Evolutionary conservation across 2,797 vertebrate genomes (phyloP), one percentile per base, ranked within the genome.

Genomic region (Gouania willdenowi): DNA sequence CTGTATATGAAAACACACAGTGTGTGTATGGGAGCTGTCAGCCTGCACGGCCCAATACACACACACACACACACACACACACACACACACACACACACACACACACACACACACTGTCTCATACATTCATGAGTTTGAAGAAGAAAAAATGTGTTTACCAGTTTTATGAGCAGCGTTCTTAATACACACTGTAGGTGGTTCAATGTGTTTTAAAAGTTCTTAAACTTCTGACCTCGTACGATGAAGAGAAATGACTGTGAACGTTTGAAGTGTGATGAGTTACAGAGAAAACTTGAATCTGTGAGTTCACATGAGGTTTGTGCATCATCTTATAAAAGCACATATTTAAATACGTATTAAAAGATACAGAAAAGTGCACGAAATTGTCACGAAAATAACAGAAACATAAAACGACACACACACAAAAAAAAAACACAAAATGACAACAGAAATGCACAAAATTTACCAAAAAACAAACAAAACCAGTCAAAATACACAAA

Each of bases 61-160:
- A n/a, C n/a, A n/a, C n/a, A n/a, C n/a, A n/a, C n/a, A n/a, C n/a
- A n/a, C n/a, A n/a, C n/a, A n/a, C n/a, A n/a, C n/a, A n/a, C 66
- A 32, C 39, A n/a, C n/a, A n/a, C n/a, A n/a, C 79, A 85, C 41
- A 77, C 82, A 85, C n/a, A n/a, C n/a, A 58, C 43, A 53, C 52
- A 61, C 62, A 66, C 12, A 47, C 61, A 73, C 23, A 49, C 64
- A 65, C 49, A 52, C 52, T 48, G 55, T 71, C 72, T 81, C 55
- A 40, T 78, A 74, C 79, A 83, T 87, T 79, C 69, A 79, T 82
- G 70, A 84, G 63, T 56, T 60, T 80, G 52, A 83, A 78, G 74
- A 41, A 13, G 48, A 63, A 57, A 63, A 59, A 42, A 66, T 59
- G 44, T 42, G 52, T 55, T 48, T 54, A 28, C 23, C 26, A 9